Evolutionary conservation across 2,113 vertebrate genomes (phyloP), one percentile per base, ranked within the genome.

Genomic region (Hipposideros armiger): DNA sequence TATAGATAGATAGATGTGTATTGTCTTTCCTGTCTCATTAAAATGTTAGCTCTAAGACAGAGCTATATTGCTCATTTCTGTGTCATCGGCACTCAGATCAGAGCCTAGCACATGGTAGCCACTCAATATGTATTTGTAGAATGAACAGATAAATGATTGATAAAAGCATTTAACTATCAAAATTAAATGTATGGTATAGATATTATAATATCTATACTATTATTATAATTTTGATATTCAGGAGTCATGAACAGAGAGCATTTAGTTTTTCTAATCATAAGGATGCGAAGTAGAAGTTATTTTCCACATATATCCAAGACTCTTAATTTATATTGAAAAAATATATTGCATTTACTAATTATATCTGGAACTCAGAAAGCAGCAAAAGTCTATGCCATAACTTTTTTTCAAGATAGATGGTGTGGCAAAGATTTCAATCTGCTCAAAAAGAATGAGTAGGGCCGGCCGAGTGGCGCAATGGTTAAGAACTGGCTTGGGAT

Each of bases 311-410:
- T 60, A 84, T 14, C 1, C 4, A 88, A 96, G 62, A 52, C 14
- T 95, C 81, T 94, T 54, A 45, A 90, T 88, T 85, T 89, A 66
- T 47, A 83, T 80, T 83, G 32, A 93, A 88, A 87, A 93, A 11
- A 80, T 45, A 54, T 42, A 17, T 36, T 78, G 60, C 17, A 4
- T 60, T 87, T 93, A 50, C 36, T 76, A 50, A 72, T 74, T 82
- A 19, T 70, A 76, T 84, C 24, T 93, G 3, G 32, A 74, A 36
- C 47, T 74, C 32, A 88, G 66, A 94, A 93, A 80, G 16, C 52
- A 94, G 14, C 62, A n/a, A 76, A 15, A 42, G 47, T 80, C 10
- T 54, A 69, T 24, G 5, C 1, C 24, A 30, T 92, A 87, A 87
- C 16, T 11, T 89, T 36, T 36, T 36, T 36, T 95, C 81, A 87